Evolutionary conservation across 2,113 vertebrate species (phyloP), one percentile per base, ranked within the genome.

Genomic region (Tricholaema leucomelas): DNA sequence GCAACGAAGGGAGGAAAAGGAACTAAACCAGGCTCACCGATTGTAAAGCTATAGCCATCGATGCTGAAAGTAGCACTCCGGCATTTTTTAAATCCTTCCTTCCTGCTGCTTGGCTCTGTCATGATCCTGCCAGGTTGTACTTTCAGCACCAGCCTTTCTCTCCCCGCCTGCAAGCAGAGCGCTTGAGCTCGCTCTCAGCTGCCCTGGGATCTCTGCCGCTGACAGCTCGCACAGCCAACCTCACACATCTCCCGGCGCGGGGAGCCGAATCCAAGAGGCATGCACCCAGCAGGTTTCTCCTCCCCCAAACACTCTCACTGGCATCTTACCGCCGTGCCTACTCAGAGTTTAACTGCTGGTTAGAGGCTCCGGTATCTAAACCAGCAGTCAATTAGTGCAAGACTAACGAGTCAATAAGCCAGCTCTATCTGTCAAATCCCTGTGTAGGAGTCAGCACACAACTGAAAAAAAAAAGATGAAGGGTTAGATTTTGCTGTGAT

Each of bases 21-120:
- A 81, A 46, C 42, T 14, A 70, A 72, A 66, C 19, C n/a, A n/a
- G 72, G 92, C 94, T 97, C 98, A 99, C 99, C 99, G 87, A 99
- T 99, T 46, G 98, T 99, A 97, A 99, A 99, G 98, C 98, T 99
- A 95, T 98, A 99, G 96, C 99, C 99, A 84, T 99, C 99, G 70
- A 99, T 99, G 98, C 98, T 99, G 98, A 99, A 99, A 94, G 98
- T 99, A 92, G 98, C 98, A 96, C 98, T 99, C 94, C 97, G 98
- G 97, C 98, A 98, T 97, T 99, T 99, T 89, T 98, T 99, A 96
- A 99, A 99, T 72, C 98, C 98, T 92, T 99, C 98, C 96, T 99
- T 99, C 97, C 97, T 98, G 93, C 97, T 97, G 94, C 97, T 98
- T 42, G 97, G 95, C 91, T 99, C 99, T 69, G 98, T 98, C 99